Evolutionary conservation across 2,888 invertebrate species (phyloP), one percentile per base, ranked within the genome.

Genomic region (Eupithecia dodoneata): DNA sequence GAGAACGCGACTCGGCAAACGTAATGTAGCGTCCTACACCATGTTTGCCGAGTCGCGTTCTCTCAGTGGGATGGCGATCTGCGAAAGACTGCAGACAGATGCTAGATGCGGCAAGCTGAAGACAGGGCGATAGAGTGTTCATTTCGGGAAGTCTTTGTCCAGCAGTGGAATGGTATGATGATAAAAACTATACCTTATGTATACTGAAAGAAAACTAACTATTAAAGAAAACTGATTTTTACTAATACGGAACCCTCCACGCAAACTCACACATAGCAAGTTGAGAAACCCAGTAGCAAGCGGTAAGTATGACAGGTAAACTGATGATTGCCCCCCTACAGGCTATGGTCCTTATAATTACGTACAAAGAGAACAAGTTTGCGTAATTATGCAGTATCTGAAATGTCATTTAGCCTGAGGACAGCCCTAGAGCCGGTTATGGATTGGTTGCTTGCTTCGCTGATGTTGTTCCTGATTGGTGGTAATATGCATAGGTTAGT

Each of bases 281-380:
- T 79, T 78, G 63, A 72, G 74, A 78, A 79, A 82, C 80, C 84
- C 86, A 85, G 90, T 87, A 89, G 89, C 87, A 67, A 73, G 76
- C 78, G 74, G 80, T 74, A 84, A 84, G 83, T 83, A 83, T 85
- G 85, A 85, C 86, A 85, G 81, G 83, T 82, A 82, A 86, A 83
- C 84, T 79, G 82, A 83, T 88, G 87, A 90, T 90, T 90, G 83
- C 81, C 79, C 83, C 88, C 88, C 84, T 81, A 74, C 79, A 79
- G 87, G 86, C 84, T 75, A 79, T 78, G 76, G 80, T 75, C 83
- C 82, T 84, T 84, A 82, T 86, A 87, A 90, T 89, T 89, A 88
- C 82, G 71, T 81, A 84, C 83, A 84, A 87, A 85, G 81, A 80
- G 79, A 85, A 85, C 84, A 82, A 79, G 85, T 82, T 82, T 79